Evolutionary conservation across 1,140 invertebrate genomes (phyloP), one percentile per base, ranked within the genome.

Genomic region (Oscheius sp.): DNA sequence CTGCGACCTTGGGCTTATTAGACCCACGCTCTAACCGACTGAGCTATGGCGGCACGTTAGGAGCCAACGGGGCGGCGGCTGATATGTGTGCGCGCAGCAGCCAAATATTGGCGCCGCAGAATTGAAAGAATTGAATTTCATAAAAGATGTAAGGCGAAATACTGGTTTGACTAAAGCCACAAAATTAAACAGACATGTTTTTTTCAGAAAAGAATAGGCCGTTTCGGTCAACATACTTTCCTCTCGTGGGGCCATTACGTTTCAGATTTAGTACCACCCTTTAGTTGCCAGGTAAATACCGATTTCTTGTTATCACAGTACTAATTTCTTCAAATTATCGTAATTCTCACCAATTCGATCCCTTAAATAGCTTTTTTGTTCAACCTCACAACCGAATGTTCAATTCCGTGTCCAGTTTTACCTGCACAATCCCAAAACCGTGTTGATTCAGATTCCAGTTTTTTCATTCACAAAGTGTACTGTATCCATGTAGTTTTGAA

Each of bases 161-260:
- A n/a, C n/a, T n/a, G n/a, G n/a, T n/a, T n/a, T n/a, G n/a, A n/a
- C n/a, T n/a, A n/a, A n/a, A n/a, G n/a, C n/a, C n/a, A n/a, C n/a
- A n/a, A n/a, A n/a, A n/a, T n/a, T n/a, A n/a, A n/a, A n/a, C n/a
- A n/a, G n/a, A n/a, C n/a, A n/a, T n/a, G n/a, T n/a, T n/a, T n/a
- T 28, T 34, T 68, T 67, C 55, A 59, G 38, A 42, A 23, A 38
- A 2, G 26, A 63, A 38, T 66, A 55, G 92, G 45, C 88, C 95
- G 49, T 93, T 92, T 52, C 93, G 95, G 87, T 89, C 94, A 64
- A 86, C 93, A 79, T 91, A 91, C 26, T 91, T 90, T 79, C 42
- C 61, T 7, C 90, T 90, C 45, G 89, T 29, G 49, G 45, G 1
- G 29, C 61, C n/a, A 45, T 73, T 46, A 68, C 20, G 34, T 55